Evolutionary conservation across 2,888 invertebrate genomes (phyloP).

Genomic region (Xanthia icteritia): DNA sequence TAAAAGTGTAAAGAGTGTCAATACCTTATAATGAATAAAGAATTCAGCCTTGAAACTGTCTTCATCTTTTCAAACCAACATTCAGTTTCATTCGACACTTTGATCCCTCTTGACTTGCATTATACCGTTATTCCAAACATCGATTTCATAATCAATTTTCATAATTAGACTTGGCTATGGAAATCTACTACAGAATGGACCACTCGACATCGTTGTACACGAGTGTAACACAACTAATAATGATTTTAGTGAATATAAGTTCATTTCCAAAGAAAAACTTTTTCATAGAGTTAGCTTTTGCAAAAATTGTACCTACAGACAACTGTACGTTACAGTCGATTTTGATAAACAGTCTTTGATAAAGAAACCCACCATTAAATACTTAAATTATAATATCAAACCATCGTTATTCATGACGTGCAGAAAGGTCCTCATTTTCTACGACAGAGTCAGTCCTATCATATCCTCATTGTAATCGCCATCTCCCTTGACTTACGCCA

Average conservation of each 20-base stretch:
- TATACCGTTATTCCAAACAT: background rate
- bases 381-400: background rate
- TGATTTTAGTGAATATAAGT: too few species aligned
- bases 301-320: too few species aligned
- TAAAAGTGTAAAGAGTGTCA: background rate
- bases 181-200: background rate
- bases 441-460: constrained; percentile 9
- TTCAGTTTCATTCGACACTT: background rate
- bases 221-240: background rate
- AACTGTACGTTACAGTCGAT: too few species aligned
- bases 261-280: too few species aligned
- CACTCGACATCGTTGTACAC: background rate
- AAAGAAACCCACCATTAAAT: background rate
- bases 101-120: background rate
- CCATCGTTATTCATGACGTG: background rate
- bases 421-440: constrained; percentile 5
- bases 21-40: background rate
- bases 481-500: constrained; percentile 22
- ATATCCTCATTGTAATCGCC: constrained; percentile 30
- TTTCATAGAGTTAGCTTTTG: too few species aligned
- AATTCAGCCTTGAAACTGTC: background rate
- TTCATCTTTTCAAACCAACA: background rate
- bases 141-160: background rate
- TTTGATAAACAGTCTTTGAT: background rate
- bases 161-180: background rate